A percentile compares a stretch with the other conserved stretches of the same genome.
phyloP scores from a whole-genome alignment of 35 echinoderm and acorn worm genomes.

The Ophiothrix spiculata region DNA sequence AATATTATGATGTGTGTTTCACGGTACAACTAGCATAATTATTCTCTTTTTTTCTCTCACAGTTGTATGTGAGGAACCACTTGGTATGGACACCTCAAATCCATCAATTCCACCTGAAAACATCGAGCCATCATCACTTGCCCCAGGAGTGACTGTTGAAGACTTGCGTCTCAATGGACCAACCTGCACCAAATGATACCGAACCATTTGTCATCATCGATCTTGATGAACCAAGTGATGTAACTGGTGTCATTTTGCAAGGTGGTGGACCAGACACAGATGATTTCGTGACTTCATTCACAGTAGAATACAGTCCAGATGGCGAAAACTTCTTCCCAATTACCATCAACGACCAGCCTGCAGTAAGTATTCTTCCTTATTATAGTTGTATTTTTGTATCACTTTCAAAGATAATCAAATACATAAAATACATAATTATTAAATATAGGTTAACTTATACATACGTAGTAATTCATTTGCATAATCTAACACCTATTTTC shows the following conservation, averaged over 20 bases:
- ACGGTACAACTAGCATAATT: no score
- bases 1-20: no score
- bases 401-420: no score
- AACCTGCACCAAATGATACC: constrained; percentile 18
- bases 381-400: no score
- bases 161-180: not conserved
- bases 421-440: no score
- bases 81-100: not conserved
- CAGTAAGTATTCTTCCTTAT: not conserved
- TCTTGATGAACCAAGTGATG: constrained; percentile 39
- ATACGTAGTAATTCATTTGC: no score
- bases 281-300: constrained; percentile 54
- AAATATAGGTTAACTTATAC: no score
- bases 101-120: not conserved
- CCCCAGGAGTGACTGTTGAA: constrained; percentile 19
- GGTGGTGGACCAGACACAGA: constrained; percentile 49
- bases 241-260: constrained; percentile 67
- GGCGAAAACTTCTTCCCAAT: constrained; percentile 47
- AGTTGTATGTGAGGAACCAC: not conserved
- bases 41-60: not conserved
- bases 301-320: constrained; percentile 57
- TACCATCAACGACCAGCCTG: constrained; percentile 17
- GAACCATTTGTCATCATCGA: constrained; percentile 70
- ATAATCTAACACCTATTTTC: no score
- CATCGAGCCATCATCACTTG: not conserved